Conservation (phyloP, 2,113 vertebrate species). For the Cercopithecus mona region DNA sequence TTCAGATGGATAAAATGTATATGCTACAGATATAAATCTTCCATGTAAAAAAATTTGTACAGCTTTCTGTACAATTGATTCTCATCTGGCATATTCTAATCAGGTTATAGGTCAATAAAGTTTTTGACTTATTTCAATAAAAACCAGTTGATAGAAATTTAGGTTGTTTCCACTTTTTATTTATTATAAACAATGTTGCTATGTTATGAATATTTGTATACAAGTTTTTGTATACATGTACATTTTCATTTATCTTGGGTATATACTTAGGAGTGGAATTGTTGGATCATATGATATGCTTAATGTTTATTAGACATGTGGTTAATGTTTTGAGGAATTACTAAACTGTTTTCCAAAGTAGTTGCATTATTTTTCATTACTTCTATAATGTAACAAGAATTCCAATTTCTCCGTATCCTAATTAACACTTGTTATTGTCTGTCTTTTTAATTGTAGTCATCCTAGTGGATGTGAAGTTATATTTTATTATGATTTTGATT, state of each 20-base stretch:
- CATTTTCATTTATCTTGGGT: neutral
- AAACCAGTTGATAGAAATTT: neutral
- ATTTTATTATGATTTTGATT: neutral
- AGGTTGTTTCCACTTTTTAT: neutral
- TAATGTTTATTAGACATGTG: neutral
- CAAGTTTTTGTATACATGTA: neutral
- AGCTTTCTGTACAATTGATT: constrained; percentile 98
- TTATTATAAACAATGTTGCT: neutral
- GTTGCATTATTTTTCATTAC: neutral
- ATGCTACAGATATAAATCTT: constrained; percentile 99
- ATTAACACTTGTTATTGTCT: neutral
- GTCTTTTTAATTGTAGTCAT: neutral
- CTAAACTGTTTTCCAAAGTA: neutral
- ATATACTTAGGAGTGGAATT: neutral
- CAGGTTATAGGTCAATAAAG: constrained; percentile 99
- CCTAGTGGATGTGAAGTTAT: neutral
- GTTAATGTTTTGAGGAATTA: neutral
- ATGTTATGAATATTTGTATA: neutral
- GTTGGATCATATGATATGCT: neutral
- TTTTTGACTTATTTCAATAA: constrained; percentile 96
- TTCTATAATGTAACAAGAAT: neutral
- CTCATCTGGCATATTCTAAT: constrained; percentile 98
- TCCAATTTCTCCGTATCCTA: neutral
- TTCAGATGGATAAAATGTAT: constrained; percentile 94
- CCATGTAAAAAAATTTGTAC: constrained; percentile 99